A percentile compares a stretch with the other conserved stretches of the same genome.
Conservation (phyloP, 1,140 invertebrate species). For the Bombus consobrinus region DNA sequence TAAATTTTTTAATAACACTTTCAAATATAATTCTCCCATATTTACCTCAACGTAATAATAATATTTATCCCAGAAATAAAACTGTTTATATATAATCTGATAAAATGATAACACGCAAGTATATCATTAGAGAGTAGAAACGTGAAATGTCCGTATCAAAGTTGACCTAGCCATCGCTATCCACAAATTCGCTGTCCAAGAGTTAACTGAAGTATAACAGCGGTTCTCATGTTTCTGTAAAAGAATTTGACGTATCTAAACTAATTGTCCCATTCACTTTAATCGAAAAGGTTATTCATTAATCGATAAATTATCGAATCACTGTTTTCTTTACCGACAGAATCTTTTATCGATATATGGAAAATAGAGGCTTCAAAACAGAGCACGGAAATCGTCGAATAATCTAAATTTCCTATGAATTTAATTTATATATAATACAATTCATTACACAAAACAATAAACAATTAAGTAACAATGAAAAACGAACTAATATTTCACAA, state of each 20-base stretch:
- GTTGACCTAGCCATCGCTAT: neutral
- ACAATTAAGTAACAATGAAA: neutral
- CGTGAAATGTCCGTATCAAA: neutral
- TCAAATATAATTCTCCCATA: neutral
- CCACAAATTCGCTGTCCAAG: neutral
- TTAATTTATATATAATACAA: neutral
- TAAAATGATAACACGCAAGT: neutral
- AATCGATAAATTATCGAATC: neutral
- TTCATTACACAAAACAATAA: neutral
- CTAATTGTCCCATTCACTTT: neutral
- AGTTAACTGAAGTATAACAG: neutral
- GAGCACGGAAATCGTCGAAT: neutral
- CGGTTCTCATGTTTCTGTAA: neutral
- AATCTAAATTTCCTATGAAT: neutral
- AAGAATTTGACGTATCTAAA: neutral
- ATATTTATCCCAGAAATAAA: neutral
- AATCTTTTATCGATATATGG: neutral
- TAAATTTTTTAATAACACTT: neutral
- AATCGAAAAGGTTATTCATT: neutral
- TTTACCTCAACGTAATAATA: neutral
- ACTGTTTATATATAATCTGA: neutral
- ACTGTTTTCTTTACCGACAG: neutral
- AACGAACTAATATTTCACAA: neutral
- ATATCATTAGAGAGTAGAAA: neutral
- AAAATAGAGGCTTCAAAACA: neutral